Conservation (phyloP, 37 sponge, comb jelly and placozoan species). For the Bolinopsis microptera region DNA sequence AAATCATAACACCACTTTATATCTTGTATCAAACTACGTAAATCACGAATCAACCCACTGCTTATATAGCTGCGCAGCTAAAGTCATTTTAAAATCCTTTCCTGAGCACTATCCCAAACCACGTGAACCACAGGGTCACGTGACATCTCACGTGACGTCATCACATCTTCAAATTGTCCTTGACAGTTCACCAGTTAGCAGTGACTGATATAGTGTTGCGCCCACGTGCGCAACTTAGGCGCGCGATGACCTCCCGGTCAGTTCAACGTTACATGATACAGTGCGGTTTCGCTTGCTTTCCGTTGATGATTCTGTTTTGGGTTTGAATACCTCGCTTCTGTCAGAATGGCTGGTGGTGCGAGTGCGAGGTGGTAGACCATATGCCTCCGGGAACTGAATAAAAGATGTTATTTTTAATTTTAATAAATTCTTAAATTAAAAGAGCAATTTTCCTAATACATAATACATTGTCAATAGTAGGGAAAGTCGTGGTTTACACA, state of each 20-base stretch:
- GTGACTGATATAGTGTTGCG: slow-evolving; percentile 4
- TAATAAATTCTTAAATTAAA: too few relatives aligned
- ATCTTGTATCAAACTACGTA: neutral
- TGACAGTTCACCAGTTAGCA: neutral
- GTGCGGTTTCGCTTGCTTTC: neutral
- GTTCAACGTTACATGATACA: neutral
- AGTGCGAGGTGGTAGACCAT: slow-evolving; percentile 39
- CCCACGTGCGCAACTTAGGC: neutral
- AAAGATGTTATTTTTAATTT: neutral
- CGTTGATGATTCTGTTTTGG: neutral
- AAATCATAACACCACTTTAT: neutral
- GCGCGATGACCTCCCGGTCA: neutral
- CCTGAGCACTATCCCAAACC: neutral
- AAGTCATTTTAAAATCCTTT: neutral
- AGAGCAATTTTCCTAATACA: too few relatives aligned
- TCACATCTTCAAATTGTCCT: neutral
- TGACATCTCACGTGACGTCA: neutral
- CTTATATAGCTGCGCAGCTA: neutral
- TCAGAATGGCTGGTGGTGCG: neutral
- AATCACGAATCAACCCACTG: neutral
- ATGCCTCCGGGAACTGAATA: slow-evolving; percentile 61
- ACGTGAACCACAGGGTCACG: neutral
- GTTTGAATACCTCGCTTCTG: neutral
- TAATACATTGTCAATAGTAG: too few relatives aligned
- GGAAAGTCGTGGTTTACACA: too few relatives aligned